Conservation (phyloP, 2,888 invertebrate genomes). For the Cephus pulcher region DNA sequence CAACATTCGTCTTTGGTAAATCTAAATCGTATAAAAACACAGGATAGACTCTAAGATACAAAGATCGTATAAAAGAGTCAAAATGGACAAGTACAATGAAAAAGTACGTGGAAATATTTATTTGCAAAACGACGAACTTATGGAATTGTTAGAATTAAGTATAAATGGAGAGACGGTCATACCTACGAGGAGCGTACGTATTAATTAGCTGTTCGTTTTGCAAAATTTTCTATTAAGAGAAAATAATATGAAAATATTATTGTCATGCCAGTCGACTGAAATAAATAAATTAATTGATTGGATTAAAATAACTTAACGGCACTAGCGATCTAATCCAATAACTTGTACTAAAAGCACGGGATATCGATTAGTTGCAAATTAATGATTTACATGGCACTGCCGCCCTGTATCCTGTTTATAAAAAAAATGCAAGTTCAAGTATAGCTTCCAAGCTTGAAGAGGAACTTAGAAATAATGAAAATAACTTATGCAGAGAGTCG, state of each 20-base stretch:
- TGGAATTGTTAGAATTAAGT: not conserved
- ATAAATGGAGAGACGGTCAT: not conserved
- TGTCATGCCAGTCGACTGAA: slow-evolving; percentile 1
- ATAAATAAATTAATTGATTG: not conserved
- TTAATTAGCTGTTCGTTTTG: not conserved
- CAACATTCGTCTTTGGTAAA: not conserved
- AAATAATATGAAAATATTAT: not conserved
- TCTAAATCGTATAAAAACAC: not conserved
- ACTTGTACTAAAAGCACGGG: not conserved
- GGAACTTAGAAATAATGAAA: not conserved
- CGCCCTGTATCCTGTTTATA: not conserved
- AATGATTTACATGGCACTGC: not conserved
- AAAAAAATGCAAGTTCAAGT: not conserved
- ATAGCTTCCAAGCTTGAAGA: not conserved
- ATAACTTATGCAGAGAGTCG: not conserved
- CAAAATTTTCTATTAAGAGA: not conserved
- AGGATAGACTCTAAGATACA: not conserved
- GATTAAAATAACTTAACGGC: not conserved
- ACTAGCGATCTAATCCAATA: not conserved
- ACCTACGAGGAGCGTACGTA: not conserved
- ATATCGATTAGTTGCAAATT: not conserved
- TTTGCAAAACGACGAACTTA: not conserved
- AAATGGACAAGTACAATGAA: not conserved
- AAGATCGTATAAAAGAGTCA: not conserved
- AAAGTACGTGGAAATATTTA: not conserved